Conservation (phyloP, 2,113 vertebrate genomes). For the Pleuronectes platessa region DNA sequence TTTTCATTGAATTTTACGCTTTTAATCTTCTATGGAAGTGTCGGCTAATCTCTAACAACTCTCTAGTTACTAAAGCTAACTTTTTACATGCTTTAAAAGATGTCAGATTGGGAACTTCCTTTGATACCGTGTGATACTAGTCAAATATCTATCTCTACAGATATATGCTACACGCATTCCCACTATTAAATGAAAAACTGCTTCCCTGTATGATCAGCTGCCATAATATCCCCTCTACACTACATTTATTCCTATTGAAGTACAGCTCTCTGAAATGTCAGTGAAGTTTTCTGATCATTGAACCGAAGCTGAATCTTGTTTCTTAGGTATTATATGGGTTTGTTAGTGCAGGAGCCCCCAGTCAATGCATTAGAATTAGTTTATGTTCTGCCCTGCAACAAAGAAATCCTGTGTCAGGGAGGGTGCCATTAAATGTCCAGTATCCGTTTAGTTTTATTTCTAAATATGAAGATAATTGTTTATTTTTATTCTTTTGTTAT, state of each 20-base stretch:
- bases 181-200: constrained; percentile 29
- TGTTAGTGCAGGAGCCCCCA: background rate
- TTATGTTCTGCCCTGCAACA: background rate
- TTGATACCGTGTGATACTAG: constrained; percentile 18
- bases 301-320: constrained; percentile 6
- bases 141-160: constrained; percentile 19
- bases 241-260: constrained; percentile 39
- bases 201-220: constrained; percentile 29
- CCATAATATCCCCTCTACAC: constrained; percentile 30
- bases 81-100: constrained; percentile 22
- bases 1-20: constrained; percentile 12
- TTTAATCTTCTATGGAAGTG: constrained; percentile 44
- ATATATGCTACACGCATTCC: background rate
- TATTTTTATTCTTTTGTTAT: background rate
- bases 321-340: background rate
- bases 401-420: constrained; percentile 1
- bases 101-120: constrained; percentile 16
- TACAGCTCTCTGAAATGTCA: constrained; percentile 32
- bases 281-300: constrained; percentile 21
- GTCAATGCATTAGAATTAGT: background rate
- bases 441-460: background rate
- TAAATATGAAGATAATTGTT: background rate
- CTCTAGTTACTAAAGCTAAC: constrained; percentile 29
- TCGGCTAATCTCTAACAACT: constrained; percentile 32
- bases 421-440: background rate